These are phyloP conservation scores for Acleris emargana DNA, from an alignment of 2,888 invertebrate genomes.

Conservation along the genomic window DNA sequence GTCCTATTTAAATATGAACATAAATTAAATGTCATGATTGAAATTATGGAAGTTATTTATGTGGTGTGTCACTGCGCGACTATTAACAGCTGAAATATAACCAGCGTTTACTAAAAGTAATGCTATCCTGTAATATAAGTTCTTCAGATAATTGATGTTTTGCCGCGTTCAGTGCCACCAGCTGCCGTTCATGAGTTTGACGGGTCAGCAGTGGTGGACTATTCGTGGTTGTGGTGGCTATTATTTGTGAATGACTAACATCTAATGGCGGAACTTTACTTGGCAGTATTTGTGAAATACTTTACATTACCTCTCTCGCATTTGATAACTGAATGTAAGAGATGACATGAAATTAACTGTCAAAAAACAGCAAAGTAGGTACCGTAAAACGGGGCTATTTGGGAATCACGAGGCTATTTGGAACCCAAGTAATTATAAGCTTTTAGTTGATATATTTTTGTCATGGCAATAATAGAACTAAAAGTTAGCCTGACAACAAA, in stretches of 20 bases:
- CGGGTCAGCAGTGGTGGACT: slow-evolving; percentile 2
- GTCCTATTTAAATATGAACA: slow-evolving; percentile 46
- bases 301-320: no score
- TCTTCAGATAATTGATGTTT: slow-evolving; percentile 13
- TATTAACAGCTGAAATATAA: slow-evolving; percentile 37
- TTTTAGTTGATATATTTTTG: no score
- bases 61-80: slow-evolving; percentile 33
- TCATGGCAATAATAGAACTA: no score
- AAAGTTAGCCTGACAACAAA: no score
- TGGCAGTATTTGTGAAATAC: no score
- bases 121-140: slow-evolving; percentile 9
- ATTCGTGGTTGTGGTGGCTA: slow-evolving; percentile 2
- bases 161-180: no score
- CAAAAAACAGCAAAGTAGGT: no score
- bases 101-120: slow-evolving; percentile 22
- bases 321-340: no score
- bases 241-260: slow-evolving; percentile 2
- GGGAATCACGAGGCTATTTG: no score
- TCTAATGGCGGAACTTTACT: neutral
- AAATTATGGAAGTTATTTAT: slow-evolving; percentile 48
- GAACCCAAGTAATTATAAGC: no score
- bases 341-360: no score
- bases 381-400: no score
- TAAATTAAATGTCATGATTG: slow-evolving; percentile 52
- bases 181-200: neutral